Evolutionary conservation across 2,113 vertebrate genomes (phyloP), one percentile per base, ranked within the genome.

Genomic region (Oxygymnocypris stewartii): DNA sequence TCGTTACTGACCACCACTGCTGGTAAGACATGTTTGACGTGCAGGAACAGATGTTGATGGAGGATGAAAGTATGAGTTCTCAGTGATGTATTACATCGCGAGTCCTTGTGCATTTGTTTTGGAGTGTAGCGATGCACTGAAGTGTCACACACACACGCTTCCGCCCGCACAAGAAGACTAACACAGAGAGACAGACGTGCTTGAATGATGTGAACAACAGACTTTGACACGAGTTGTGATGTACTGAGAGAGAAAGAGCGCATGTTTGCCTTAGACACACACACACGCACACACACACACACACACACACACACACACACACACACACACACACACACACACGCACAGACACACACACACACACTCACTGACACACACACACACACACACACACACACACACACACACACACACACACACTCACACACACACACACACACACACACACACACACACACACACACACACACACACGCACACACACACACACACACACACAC

Each of bases 21-120:
- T n/a, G n/a, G n/a, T 18, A 7, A 13, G 75, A 81, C n/a, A 4
- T 61, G 78, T 35, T 14, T 85, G 57, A 78, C 23, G 9, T 73
- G 37, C 67, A 23, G 69, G 9, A 40, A 73, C 69, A 37, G 57
- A 85, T 47, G 16, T 8, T 16, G 40, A 63, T 20, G 25, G 37
- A 28, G 57, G 54, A 37, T 78, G 74, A 47, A 63, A 85, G 13
- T 40, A 9, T 51, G 40, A 78, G 61, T 49, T 85, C 73, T 40
- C 47, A 47, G 1, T 84, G 69, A 84, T 85, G 83, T 63, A 85
- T 85, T 67, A 47, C 37, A 59, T 47, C 35, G 57, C 51, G 67
- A 51, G 44, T 63, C 71, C n/a, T 23, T 23, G 31, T 57, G 49
- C 35, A 44, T 54, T 40, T 74, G 37, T 42, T 44, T 59, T 81